These are phyloP conservation scores for Eumeta japonica DNA, from an alignment of 1,140 invertebrate genomes.

Conservation along the genomic window DNA sequence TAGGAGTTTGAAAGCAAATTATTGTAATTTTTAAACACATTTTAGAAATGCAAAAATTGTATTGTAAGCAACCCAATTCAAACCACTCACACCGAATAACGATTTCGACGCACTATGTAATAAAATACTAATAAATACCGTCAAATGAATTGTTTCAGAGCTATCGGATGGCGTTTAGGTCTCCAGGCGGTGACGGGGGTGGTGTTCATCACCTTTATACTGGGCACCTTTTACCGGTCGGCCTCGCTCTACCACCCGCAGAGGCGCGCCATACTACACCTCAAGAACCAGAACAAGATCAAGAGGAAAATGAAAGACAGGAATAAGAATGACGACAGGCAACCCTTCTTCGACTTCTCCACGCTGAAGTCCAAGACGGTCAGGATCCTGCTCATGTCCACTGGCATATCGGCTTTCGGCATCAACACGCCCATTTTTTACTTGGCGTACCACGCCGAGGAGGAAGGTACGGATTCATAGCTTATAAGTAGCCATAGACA, in stretches of 20 bases:
- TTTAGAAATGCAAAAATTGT: too few species aligned
- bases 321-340: slow-evolving; percentile 71
- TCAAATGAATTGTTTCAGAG: slow-evolving; percentile 62
- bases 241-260: slow-evolving; percentile 89
- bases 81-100: background rate
- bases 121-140: too few species aligned
- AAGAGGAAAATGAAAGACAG: slow-evolving; percentile 80
- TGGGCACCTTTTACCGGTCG: slow-evolving; percentile 86
- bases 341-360: slow-evolving; percentile 83
- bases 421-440: slow-evolving; percentile 87
- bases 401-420: slow-evolving; percentile 75
- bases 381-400: slow-evolving; percentile 77
- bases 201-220: slow-evolving; percentile 80
- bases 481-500: too few species aligned
- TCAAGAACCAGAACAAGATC: slow-evolving; percentile 78
- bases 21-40: too few species aligned
- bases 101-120: background rate
- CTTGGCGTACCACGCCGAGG: slow-evolving; percentile 74
- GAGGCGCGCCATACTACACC: slow-evolving; percentile 81
- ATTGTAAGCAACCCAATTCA: background rate
- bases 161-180: slow-evolving; percentile 84
- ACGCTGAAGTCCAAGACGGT: slow-evolving; percentile 82
- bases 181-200: slow-evolving; percentile 83
- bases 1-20: too few species aligned
- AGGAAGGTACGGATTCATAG: too few species aligned